phyloP scores from a whole-genome alignment of 1,140 invertebrate genomes.

The Phortica variegata region DNA sequence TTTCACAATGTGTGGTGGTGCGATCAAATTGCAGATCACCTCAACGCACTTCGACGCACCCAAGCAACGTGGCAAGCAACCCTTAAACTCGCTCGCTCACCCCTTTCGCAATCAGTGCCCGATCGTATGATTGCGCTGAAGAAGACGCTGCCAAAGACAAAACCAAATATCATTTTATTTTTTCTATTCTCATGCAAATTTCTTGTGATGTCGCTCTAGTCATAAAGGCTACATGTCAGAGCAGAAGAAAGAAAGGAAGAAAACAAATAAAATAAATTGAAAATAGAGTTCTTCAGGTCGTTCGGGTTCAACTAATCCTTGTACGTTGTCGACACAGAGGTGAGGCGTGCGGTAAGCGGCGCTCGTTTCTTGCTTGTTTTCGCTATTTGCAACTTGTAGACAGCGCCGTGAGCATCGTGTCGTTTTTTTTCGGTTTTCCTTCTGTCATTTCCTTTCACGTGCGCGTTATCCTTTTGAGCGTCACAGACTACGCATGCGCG shows the following conservation, averaged over 20 bases:
- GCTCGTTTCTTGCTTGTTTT: no score
- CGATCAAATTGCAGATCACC: constrained; percentile 17
- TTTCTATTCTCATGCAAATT: constrained; percentile 52
- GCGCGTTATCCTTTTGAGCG: no score
- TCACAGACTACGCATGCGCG: no score
- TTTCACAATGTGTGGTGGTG: constrained; percentile 42
- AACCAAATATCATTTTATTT: constrained; percentile 55
- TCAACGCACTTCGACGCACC: constrained; percentile 28
- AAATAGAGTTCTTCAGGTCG: neutral
- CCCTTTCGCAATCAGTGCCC: constrained; percentile 33
- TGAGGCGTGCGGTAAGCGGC: no score
- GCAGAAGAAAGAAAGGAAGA: no score
- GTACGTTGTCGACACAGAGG: constrained; percentile 6
- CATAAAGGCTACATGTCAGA: no score
- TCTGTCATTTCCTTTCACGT: no score
- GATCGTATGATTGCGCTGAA: no score
- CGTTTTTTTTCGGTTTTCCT: no score
- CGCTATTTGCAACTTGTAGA: neutral
- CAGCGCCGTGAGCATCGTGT: no score
- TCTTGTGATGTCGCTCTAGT: constrained; percentile 38
- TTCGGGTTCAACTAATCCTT: constrained; percentile 29
- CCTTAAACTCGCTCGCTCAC: constrained; percentile 9
- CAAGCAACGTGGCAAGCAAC: neutral
- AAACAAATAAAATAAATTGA: constrained; percentile 50
- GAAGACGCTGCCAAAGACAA: constrained; percentile 42